Base-by-base conservation (phyloP, 2,888 invertebrate species). In the Ophion ellenae region DNA sequence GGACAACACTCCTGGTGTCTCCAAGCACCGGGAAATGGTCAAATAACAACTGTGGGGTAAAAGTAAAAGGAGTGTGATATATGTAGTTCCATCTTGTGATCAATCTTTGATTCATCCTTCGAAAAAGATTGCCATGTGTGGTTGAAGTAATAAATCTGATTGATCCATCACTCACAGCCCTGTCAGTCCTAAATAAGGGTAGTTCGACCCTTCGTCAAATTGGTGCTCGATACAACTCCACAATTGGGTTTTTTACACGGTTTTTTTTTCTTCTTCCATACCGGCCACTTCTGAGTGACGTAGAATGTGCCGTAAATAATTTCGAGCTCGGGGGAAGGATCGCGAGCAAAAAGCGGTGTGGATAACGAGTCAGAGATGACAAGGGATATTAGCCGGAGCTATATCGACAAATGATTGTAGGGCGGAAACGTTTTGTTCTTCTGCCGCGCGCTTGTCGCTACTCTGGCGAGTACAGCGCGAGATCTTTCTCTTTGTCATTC, bases 391-490 rank as follows among this genome's bases (percentile, higher is more conserved):
- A 70, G 53, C 36, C 32, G 53, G n/a, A 32, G 61, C 64, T 40
- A 57, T 76, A 73, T 11, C 32, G 77, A 64, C 73, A 77, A 78
- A 83, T 78, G 83, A 36, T 57, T 59, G 57, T 76, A 28, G 47
- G 14, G 76, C 53, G 76, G 63, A 73, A 73, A 45, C 73, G 77
- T 83, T 78, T 77, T 77, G 77, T 77, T 66, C 81, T 45, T 32
- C 40, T 40, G 40, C 28, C 24, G 45, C 63, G 24, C 63, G 71
- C 63, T 79, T 71, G 71, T 63, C 64, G 24, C 36, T 32, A 32
- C 45, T 78, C 24, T 69, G 9, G 9, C 80, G 73, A 20, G 63
- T 61, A 17, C 14, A 53, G 70, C 7, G 66, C 47, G 76, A 76
- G 64, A 75, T 74, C 40, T 66, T 64, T 40, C 20, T 73, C 73